Percentiles rank a stretch among this genome's conserved stretches.
phyloP scores from a whole-genome alignment of 2,888 invertebrate species.

The Cryptus viduatorius region DNA sequence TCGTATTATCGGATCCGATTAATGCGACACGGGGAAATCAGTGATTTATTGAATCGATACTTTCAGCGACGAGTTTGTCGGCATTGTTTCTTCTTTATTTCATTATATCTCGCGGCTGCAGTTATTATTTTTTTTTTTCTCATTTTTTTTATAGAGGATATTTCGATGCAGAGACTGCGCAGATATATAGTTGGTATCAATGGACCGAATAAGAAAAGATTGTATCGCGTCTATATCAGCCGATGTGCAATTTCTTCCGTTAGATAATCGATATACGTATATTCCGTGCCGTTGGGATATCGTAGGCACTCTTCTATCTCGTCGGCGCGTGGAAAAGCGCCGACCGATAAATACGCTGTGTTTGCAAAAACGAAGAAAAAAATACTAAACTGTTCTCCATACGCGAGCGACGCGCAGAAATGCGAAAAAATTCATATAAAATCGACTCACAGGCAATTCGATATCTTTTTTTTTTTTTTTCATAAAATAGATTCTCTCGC shows the following conservation, averaged over 20 bases:
- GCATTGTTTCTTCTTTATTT: not conserved
- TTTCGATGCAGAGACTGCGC: not conserved
- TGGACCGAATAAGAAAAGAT: not conserved
- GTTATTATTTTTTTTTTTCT: not conserved
- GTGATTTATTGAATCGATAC: not conserved
- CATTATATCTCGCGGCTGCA: not conserved
- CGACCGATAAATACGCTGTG: slow-evolving; percentile 9
- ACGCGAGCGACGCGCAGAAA: not conserved
- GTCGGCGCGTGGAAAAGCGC: not conserved
- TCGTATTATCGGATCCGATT: too few species aligned
- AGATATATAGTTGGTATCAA: not conserved
- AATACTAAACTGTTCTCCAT: not conserved
- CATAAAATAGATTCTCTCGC: not conserved
- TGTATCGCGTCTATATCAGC: not conserved
- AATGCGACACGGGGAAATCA: too few species aligned
- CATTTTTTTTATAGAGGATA: not conserved
- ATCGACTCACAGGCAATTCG: not conserved
- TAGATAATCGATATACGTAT: not conserved
- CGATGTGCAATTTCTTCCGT: not conserved
- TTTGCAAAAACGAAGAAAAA: not conserved
- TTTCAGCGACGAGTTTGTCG: not conserved
- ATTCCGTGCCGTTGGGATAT: not conserved
- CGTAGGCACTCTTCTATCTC: not conserved
- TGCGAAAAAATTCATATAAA: not conserved
- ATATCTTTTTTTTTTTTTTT: not conserved